Evolutionary conservation across 2,888 invertebrate species (phyloP), one percentile per base, ranked within the genome.

Genomic region (Choristoneura rosaceana): DNA sequence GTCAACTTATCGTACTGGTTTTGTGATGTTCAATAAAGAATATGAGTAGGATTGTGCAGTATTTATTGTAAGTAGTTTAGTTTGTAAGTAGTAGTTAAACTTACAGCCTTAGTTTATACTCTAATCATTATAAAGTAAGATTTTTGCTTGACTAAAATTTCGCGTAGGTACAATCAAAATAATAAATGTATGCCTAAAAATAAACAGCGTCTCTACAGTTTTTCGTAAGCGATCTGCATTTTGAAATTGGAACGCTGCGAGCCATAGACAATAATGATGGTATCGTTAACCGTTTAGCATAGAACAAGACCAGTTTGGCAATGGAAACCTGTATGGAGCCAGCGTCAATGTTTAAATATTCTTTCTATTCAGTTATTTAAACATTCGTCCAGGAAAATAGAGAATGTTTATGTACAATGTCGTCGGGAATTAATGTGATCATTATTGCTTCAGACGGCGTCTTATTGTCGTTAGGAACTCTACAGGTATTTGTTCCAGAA

Each of bases 201-300:
- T 9, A 50, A 64, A 66, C 17, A 50, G 47, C 70, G 33, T 52
- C 67, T 74, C 75, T 59, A 73, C 55, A 1, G 45, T 47, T 41
- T 61, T 75, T 59, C 17, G 60, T 71, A 74, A 73, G 67, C 69
- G 78, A 87, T 89, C 87, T 87, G 82, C 88, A 89, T 90, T 90
- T 92, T 87, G 89, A 92, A 93, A 92, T 92, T 91, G 90, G 89
- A 91, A 89, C 90, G 83, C 80, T 81, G 81, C 83, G 80, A 82
- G 79, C 79, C 89, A 89, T 91, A 91, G 89, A 92, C 92, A 92
- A 93, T 93, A 90, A 93, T 88, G 93, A 93, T 93, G 89, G 90
- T 93, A 93, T 93, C 93, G 85, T 82, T 90, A 81, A 84, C 84
- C 92, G 92, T 91, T 93, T 93, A 93, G 89, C 93, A 93, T 93